Evolutionary conservation across 2,888 invertebrate species (phyloP).

Genomic region (Tenthredo mesomela): DNA sequence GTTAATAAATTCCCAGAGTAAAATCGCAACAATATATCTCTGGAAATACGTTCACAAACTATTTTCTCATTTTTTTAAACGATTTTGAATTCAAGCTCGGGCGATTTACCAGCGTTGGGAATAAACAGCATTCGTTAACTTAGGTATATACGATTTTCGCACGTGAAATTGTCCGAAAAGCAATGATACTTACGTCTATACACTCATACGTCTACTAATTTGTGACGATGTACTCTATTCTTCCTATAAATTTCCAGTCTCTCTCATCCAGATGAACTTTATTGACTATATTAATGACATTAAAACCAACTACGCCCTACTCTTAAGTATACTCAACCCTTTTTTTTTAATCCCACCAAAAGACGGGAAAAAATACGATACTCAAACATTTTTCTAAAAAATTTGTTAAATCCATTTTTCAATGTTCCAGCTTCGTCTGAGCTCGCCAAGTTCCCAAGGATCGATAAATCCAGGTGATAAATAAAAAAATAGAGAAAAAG

Average conservation of each 20-base stretch:
- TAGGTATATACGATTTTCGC: background rate
- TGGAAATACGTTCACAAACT: background rate
- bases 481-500: background rate
- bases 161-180: slow-evolving; percentile 23
- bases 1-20: background rate
- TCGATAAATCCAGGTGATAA: background rate
- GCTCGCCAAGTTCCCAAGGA: background rate
- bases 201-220: background rate
- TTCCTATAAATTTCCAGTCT: background rate
- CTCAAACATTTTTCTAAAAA: background rate
- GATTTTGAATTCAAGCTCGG: background rate
- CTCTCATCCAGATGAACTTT: background rate
- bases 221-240: background rate
- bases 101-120: background rate
- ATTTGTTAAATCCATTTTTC: background rate
- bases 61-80: slow-evolving; percentile 9
- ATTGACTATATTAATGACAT: background rate
- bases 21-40: background rate
- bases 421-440: background rate
- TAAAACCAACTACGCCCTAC: background rate
- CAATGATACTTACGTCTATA: background rate
- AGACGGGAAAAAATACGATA: background rate
- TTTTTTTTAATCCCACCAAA: background rate
- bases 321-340: background rate
- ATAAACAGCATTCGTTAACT: background rate